Percentiles rank a stretch among this genome's conserved stretches.
These are phyloP conservation scores for Noctua janthina DNA, from an alignment of 2,888 invertebrate species.

Conservation along the genomic window DNA sequence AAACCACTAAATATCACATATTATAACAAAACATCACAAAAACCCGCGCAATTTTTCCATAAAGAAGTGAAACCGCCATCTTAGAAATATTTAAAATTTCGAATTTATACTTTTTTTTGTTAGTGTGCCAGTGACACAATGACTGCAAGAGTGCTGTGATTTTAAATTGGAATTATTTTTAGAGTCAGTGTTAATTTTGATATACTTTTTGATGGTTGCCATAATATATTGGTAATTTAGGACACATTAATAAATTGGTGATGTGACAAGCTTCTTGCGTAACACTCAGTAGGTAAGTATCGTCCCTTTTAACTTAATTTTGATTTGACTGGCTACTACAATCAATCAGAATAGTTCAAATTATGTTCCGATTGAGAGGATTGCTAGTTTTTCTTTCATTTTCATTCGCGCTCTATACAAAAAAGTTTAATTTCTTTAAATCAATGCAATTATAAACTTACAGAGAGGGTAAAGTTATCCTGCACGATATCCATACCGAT, in stretches of 20 bases:
- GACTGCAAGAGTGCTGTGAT: slow-evolving; percentile 75
- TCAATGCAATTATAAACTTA: not conserved
- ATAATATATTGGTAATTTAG: slow-evolving; percentile 37
- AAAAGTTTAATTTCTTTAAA: not conserved
- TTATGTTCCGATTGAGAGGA: not conserved
- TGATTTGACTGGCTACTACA: not conserved
- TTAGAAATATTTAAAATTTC: slow-evolving; percentile 44
- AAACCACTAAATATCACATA: slow-evolving; percentile 40
- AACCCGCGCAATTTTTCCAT: slow-evolving; percentile 48
- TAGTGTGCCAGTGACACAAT: slow-evolving; percentile 72
- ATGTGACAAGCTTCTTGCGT: slow-evolving; percentile 69
- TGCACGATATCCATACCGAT: not conserved
- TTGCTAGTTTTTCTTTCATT: not conserved
- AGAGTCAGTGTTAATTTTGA: slow-evolving; percentile 57
- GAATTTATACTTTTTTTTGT: slow-evolving; percentile 37
- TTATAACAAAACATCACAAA: slow-evolving; percentile 49
- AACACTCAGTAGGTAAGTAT: slow-evolving; percentile 66
- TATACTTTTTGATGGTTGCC: slow-evolving; percentile 43
- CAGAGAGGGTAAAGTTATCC: not conserved
- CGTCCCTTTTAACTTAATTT: not conserved
- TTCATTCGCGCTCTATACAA: not conserved
- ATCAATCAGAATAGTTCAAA: not conserved
- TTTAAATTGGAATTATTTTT: slow-evolving; percentile 61
- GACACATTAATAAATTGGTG: slow-evolving; percentile 50
- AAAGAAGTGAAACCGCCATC: slow-evolving; percentile 44